Evolutionary conservation across 1,140 invertebrate genomes (phyloP), one percentile per base, ranked within the genome.

Genomic region (Zophobas atratus): DNA sequence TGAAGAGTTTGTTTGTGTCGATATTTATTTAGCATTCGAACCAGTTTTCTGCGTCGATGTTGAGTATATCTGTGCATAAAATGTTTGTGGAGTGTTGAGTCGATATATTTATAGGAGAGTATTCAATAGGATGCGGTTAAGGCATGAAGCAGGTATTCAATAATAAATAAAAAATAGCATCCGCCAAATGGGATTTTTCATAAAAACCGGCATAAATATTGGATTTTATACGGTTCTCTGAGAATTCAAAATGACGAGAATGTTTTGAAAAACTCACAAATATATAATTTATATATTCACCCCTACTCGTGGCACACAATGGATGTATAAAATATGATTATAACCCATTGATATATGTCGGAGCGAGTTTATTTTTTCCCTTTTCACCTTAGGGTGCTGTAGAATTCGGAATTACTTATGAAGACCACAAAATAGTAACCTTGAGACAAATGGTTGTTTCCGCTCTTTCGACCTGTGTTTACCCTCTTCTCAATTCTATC

Each of bases 201-300:
- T 55, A 55, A 73, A 56, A 55, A 73, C 48, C 71, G 49, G 71
- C 49, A 73, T 73, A 73, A 73, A 73, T 73, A 73, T 73, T 73
- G 48, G 51, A 73, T 73, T 73, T 73, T 73, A 55, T 55, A 56
- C 71, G 48, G 71, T 55, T 73, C 51, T 53, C 20, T 73, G 49
- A 38, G 71, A 55, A 73, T 73, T 56, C 55, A 55, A 73, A 73
- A 73, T 73, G 71, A 73, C 71, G 49, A 33, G 71, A 72, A 72
- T 73, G 71, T 55, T 73, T 73, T 73, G 39, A 73, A 73, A 55
- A 72, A 55, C 49, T 56, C 49, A 43, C 70, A 79, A 77, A 79
- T 77, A 79, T 77, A 77, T 77, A 79, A 79, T 77, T 79, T 79
- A 79, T 79, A 79, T 79, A 79, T 79, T 79, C 78, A 79, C 75